A percentile compares a stretch with the other conserved stretches of the same genome.
These are phyloP conservation scores for Sorex fumeus DNA, from an alignment of 2,113 vertebrate genomes.

Conservation along the genomic window DNA sequence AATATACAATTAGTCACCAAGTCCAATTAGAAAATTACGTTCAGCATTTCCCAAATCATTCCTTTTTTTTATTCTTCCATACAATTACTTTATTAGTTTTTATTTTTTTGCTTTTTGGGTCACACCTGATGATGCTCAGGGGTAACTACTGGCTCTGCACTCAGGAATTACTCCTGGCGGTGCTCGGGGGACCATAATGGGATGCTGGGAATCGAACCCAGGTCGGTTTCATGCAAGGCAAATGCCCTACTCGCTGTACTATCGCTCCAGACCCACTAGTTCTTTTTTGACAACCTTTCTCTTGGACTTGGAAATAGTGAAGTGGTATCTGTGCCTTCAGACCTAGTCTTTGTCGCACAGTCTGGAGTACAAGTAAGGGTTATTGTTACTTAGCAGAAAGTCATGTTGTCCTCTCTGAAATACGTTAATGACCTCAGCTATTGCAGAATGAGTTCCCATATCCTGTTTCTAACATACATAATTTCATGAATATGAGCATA, in stretches of 20 bases:
- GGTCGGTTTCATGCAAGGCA: no score
- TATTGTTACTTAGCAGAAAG: conserved; percentile 9
- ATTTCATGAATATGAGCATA: background rate
- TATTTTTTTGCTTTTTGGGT: no score
- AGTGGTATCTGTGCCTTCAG: background rate
- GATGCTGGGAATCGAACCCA: no score
- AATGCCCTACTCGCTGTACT: no score
- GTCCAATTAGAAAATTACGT: background rate
- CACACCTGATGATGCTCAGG: no score
- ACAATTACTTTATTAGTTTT: background rate
- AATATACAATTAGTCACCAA: background rate
- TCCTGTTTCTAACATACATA: background rate
- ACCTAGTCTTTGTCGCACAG: background rate
- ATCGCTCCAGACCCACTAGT: no score
- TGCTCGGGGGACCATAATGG: no score
- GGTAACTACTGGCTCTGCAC: no score
- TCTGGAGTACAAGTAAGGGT: background rate
- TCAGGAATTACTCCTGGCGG: no score
- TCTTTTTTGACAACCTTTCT: background rate
- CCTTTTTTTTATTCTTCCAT: background rate
- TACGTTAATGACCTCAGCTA: background rate
- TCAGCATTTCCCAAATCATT: background rate
- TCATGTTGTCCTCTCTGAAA: background rate
- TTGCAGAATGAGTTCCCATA: background rate
- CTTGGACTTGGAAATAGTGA: background rate